phyloP scores from a whole-genome alignment of 2,113 vertebrate species.

The Myocastor coypus region DNA sequence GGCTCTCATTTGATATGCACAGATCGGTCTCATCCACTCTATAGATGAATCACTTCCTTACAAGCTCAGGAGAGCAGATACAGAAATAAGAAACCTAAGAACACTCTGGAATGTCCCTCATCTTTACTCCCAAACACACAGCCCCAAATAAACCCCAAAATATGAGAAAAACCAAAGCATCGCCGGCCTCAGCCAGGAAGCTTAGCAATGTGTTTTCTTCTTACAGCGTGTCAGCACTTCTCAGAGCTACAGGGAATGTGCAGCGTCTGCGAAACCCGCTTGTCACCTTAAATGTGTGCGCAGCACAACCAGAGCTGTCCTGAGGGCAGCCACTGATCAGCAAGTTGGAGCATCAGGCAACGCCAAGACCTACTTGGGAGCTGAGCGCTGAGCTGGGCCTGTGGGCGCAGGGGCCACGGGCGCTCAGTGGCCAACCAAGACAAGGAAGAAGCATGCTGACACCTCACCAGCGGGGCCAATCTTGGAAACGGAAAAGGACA shows the following conservation, averaged over 20 bases:
- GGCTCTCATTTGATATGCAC: neutral
- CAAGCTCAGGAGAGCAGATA: neutral
- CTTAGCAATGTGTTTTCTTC: slow-evolving; percentile 71
- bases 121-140: neutral
- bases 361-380: slow-evolving; percentile 30
- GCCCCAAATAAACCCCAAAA: neutral
- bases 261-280: slow-evolving; percentile 73
- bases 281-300: slow-evolving; percentile 77
- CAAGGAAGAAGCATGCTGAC: neutral
- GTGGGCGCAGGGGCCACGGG: neutral
- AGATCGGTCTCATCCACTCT: slow-evolving; percentile 40
- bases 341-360: slow-evolving; percentile 61
- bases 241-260: slow-evolving; percentile 76
- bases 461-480: neutral
- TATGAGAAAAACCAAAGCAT: neutral
- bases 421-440: slow-evolving; percentile 7
- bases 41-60: neutral
- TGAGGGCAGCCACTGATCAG: slow-evolving; percentile 79
- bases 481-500: slow-evolving; percentile 32
- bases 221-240: slow-evolving; percentile 71
- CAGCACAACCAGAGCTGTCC: slow-evolving; percentile 64
- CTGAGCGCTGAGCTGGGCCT: neutral
- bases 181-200: slow-evolving; percentile 51
- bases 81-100: neutral
- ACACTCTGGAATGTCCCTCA: neutral